Percentiles rank a stretch among this genome's conserved stretches.
Evolutionary conservation across 1,140 invertebrate genomes (phyloP).

Genomic region (Belonocnema kinseyi): DNA sequence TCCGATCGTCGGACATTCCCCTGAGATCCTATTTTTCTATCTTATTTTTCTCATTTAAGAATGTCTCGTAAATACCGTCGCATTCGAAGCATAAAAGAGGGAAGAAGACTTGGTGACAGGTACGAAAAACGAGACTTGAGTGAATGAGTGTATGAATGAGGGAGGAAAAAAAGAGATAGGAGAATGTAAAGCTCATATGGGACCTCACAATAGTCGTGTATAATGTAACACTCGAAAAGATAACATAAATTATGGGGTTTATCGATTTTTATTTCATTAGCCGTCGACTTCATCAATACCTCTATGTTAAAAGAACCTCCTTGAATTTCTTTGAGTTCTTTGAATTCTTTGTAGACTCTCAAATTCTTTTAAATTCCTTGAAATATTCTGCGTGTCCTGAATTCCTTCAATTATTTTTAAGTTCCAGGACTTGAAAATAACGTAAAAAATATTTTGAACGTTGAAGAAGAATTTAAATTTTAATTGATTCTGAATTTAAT

Average conservation of each 20-base stretch:
- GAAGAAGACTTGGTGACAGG: slow-evolving; percentile 18
- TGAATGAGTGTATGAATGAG: slow-evolving; percentile 8
- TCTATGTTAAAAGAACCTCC: no score
- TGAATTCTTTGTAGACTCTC: no score
- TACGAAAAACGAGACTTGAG: slow-evolving; percentile 22
- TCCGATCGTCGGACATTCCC: slow-evolving; percentile 37
- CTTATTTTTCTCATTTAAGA: slow-evolving; percentile 41
- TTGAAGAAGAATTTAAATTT: no score
- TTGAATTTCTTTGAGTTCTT: no score
- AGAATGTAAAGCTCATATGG: slow-evolving; percentile 42
- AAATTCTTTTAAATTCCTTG: no score
- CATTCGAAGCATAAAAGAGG: slow-evolving; percentile 36
- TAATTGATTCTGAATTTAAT: no score
- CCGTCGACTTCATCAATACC: not conserved
- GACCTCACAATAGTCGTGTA: slow-evolving; percentile 49
- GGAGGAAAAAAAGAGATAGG: slow-evolving; percentile 19
- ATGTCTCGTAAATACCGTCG: slow-evolving; percentile 51
- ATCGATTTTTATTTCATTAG: slow-evolving; percentile 40
- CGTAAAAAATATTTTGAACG: no score
- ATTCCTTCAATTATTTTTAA: no score
- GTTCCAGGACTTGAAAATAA: no score
- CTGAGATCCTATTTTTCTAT: slow-evolving; percentile 50
- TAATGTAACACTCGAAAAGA: slow-evolving; percentile 36
- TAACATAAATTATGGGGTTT: slow-evolving; percentile 31
- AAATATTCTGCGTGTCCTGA: no score